phyloP scores from a whole-genome alignment of 2,888 invertebrate genomes.

The Teinopalpus imperialis region DNA sequence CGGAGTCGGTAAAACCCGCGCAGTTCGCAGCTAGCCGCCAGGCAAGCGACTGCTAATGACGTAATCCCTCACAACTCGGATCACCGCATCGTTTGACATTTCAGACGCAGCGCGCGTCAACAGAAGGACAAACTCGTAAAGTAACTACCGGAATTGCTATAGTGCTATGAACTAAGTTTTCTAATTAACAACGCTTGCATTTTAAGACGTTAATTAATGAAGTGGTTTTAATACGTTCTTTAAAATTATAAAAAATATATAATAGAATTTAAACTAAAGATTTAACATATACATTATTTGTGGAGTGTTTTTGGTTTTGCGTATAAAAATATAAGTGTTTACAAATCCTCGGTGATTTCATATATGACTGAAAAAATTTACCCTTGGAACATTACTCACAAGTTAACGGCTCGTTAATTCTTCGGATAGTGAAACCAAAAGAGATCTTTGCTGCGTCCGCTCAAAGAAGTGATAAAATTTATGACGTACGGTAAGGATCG shows the following conservation, averaged over 20 bases:
- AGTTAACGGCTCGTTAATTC: slow-evolving; percentile 76
- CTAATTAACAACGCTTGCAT: slow-evolving; percentile 25
- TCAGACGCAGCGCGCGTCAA: slow-evolving; percentile 61
- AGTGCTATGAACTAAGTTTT: slow-evolving; percentile 46
- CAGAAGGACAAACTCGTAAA: slow-evolving; percentile 62
- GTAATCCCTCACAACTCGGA: slow-evolving; percentile 34
- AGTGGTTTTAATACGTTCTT: slow-evolving; percentile 2
- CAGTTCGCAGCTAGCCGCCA: slow-evolving; percentile 75
- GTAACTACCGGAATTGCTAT: slow-evolving; percentile 64
- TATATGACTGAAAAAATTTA: slow-evolving; percentile 66
- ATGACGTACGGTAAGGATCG: slow-evolving; percentile 78
- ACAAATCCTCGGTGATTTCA: slow-evolving; percentile 61
- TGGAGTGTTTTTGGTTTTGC: slow-evolving; percentile 35
- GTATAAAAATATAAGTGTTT: slow-evolving; percentile 39
- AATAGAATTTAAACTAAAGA: too few species aligned
- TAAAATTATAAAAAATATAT: background rate
- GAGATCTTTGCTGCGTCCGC: slow-evolving; percentile 63
- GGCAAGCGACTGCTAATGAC: slow-evolving; percentile 61
- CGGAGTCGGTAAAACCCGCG: slow-evolving; percentile 48
- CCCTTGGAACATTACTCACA: slow-evolving; percentile 58
- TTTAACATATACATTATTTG: background rate
- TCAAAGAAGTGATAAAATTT: slow-evolving; percentile 78
- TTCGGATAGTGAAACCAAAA: slow-evolving; percentile 56
- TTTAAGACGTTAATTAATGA: background rate
- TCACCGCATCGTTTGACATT: slow-evolving; percentile 61